Evolutionary conservation across 2,888 invertebrate species (phyloP), one percentile per base, ranked within the genome.

Genomic region (Dione juno): DNA sequence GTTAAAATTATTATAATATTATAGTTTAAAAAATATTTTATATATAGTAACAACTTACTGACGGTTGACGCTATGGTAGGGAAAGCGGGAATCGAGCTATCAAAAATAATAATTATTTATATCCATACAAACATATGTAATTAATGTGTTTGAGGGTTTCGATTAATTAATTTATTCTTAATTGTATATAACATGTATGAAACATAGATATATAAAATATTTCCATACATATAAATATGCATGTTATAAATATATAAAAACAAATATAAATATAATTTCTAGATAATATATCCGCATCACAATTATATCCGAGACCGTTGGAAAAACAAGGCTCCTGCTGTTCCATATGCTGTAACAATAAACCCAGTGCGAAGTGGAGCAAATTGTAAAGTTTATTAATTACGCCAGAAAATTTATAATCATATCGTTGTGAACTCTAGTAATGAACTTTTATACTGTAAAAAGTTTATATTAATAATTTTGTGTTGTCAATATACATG

Each of bases 291-390:
- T 73, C 77, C n/a, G 53, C 74, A 19, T 48, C 76, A 58, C 75
- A 74, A n/a, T 71, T 68, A 40, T 78, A 77, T 50, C 53, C 74
- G 3, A 82, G 77, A 66, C 19, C 43, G 11, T 28, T 69, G 14
- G 35, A 69, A 59, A 76, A 58, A 13, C 72, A 73, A 14, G 71
- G 35, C 1, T 86, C 87, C 0, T 87, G 85, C 70, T 87, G 86
- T 61, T 86, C 87, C 0, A 70, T 81, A 74, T 86, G 87, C 70
- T 84, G 86, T 66, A 72, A 73, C 77, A 82, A 28, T 67, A 59
- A 66, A 50, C 41, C 28, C 50, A 19, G 61, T 53, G 21, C 61
- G 45, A 61, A 61, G 61, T 61, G 37, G 64, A 40, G 10, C 35
- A 48, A 64, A 50, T 61, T 37, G 64, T 48, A 19, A 64, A 64